phyloP scores from a whole-genome alignment of 1,140 invertebrate species.

The Conopomorpha cramerella region DNA sequence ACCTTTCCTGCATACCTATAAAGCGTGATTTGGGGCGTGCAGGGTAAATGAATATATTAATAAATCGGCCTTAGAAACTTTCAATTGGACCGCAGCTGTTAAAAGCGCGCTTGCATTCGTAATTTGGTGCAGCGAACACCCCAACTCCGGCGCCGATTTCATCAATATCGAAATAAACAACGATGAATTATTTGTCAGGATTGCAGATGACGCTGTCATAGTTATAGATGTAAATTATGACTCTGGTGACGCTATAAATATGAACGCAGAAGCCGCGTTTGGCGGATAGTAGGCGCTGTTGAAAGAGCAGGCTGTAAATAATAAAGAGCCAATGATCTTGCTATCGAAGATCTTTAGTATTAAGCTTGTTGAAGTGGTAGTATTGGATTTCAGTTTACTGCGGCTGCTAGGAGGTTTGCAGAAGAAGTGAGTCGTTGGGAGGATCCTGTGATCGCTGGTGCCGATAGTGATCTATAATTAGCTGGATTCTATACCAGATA shows the following conservation, averaged over 20 bases:
- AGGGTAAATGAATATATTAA: constrained; percentile 53
- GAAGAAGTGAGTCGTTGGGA: constrained; percentile 33
- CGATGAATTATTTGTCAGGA: not conserved
- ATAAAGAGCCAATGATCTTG: constrained; percentile 26
- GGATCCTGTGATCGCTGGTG: constrained; percentile 22
- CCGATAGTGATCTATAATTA: constrained; percentile 1
- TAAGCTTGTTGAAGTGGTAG: constrained; percentile 27
- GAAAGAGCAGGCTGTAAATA: constrained; percentile 25
- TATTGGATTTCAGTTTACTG: constrained; percentile 53
- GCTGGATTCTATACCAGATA: not conserved
- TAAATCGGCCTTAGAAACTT: constrained; percentile 16
- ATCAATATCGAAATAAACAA: not conserved
- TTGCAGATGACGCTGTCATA: not conserved
- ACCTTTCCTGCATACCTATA: constrained; percentile 22
- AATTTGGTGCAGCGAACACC: constrained; percentile 14
- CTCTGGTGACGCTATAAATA: no score
- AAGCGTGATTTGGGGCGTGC: constrained; percentile 39
- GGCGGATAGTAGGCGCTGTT: not conserved
- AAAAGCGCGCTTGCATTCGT: constrained; percentile 7
- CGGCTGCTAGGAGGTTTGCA: constrained; percentile 10
- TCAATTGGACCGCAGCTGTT: constrained; percentile 30
- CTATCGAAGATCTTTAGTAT: constrained; percentile 31
- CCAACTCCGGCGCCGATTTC: not conserved
- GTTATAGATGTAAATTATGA: no score
- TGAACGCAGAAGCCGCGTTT: not conserved